Percentiles rank a stretch among this genome's conserved stretches.
These are phyloP conservation scores for Perizoma affinitatum DNA, from an alignment of 2,888 invertebrate genomes.

Conservation along the genomic window DNA sequence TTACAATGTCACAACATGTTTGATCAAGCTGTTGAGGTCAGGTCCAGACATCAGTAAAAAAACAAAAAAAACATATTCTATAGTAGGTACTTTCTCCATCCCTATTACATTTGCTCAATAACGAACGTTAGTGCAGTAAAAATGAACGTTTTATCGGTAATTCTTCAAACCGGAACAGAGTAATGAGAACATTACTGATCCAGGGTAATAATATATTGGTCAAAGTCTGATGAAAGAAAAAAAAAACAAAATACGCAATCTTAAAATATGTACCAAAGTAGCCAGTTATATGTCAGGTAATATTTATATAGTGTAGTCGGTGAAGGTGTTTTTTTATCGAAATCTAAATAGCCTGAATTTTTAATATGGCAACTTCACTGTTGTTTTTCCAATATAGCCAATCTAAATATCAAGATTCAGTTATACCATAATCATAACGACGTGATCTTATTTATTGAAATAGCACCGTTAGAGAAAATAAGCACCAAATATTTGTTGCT, in stretches of 20 bases:
- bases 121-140: slow-evolving; percentile 25
- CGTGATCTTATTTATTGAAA: slow-evolving; percentile 46
- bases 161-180: slow-evolving; percentile 21
- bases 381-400: slow-evolving; percentile 10
- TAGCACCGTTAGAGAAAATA: slow-evolving; percentile 48
- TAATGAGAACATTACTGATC: slow-evolving; percentile 30
- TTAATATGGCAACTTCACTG: neutral
- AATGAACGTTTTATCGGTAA: slow-evolving; percentile 22
- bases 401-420: slow-evolving; percentile 6
- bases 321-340: too few species aligned
- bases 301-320: too few species aligned
- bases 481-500: slow-evolving; percentile 73
- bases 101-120: slow-evolving; percentile 17
- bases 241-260: slow-evolving; percentile 6
- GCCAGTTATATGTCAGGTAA: too few species aligned
- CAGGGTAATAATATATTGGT: slow-evolving; percentile 22
- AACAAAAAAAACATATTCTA: slow-evolving; percentile 16
- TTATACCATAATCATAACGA: slow-evolving; percentile 15
- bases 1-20: too few species aligned
- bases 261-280: too few species aligned
- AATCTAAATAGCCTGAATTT: too few species aligned
- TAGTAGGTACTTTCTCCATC: neutral
- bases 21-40: too few species aligned
- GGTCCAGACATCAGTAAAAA: neutral
- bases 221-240: slow-evolving; percentile 4